Percentiles rank a stretch among this genome's conserved stretches.
Evolutionary conservation across 2,888 invertebrate genomes (phyloP).

Genomic region (Siphlonurus alternatus): DNA sequence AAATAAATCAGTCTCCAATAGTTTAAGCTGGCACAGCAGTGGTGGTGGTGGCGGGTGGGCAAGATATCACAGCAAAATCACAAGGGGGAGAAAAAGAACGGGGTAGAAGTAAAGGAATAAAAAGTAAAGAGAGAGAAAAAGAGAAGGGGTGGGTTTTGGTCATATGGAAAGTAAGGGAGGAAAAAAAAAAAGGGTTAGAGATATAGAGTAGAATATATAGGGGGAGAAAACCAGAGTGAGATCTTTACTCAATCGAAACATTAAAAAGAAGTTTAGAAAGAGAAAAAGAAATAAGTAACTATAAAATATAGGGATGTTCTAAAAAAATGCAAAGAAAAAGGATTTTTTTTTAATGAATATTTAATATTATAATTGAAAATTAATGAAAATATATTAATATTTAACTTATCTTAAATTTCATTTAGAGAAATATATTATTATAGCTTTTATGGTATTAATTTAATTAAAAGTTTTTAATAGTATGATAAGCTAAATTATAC

Average conservation of each 20-base stretch:
- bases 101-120: background rate
- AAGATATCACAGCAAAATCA: background rate
- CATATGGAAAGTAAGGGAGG: background rate
- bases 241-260: background rate
- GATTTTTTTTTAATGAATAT: too few species aligned
- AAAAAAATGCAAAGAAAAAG: too few species aligned
- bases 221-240: background rate
- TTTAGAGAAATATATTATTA: too few species aligned
- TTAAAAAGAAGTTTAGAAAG: too few species aligned
- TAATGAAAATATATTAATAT: too few species aligned
- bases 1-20: conserved; percentile 3
- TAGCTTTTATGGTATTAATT: too few species aligned
- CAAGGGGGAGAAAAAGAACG: background rate
- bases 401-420: too few species aligned
- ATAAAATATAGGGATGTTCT: too few species aligned
- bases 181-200: background rate
- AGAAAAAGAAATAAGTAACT: too few species aligned
- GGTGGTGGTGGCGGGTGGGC: background rate
- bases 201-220: background rate
- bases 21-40: background rate
- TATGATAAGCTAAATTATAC: too few species aligned
- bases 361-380: too few species aligned
- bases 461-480: too few species aligned
- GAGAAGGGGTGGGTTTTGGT: background rate
- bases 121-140: background rate